Base-by-base conservation (phyloP, 2,113 vertebrate genomes). In the Scalopus aquaticus region DNA sequence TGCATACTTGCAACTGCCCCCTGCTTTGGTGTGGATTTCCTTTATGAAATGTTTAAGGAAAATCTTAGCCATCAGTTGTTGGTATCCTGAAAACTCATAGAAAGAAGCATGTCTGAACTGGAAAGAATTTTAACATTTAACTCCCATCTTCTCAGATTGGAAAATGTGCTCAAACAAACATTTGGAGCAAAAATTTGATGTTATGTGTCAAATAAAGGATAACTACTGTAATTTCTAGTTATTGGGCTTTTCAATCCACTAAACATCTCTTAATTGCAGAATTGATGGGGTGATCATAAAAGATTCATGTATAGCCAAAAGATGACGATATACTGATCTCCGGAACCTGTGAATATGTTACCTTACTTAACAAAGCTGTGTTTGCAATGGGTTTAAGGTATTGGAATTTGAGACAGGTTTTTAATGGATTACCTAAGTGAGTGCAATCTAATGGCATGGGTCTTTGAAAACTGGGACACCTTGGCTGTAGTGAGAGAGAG, bases 21-120 rank as follows among this genome's bases (percentile, higher is more conserved):
- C 58, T 90, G 28, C n/a, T 65, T 79, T 88, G 20, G 49, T 70
- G 42, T 90, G 39, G 42, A 94, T 92, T 96, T 94, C 85, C 79
- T 88, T 77, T 54, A 89, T 35, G 39, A 84, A 78, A 72, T 69
- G 0, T 81, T n/a, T 28, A 77, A 78, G 44, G 32, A 54, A 83
- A 77, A n/a, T 32, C 46, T 35, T 51, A 69, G 15, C 44, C 5
- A 39, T 78, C 12, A 13, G 5, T 42, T 2, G 12, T 30, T 0
- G 35, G 1, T 74, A 32, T 64, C 46, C 56, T 78, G 9, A 49
- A 96, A 90, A 81, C 9, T 44, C 83, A 67, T 24, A 72, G 42
- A 67, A 72, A 70, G 16, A 15, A 88, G 42, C 17, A 3, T 85
- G 17, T 82, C 49, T 94, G 22, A 88, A 84, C 15, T 51, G 7